phyloP scores from a whole-genome alignment of 2,888 invertebrate genomes.

The Catocala fraxini region DNA sequence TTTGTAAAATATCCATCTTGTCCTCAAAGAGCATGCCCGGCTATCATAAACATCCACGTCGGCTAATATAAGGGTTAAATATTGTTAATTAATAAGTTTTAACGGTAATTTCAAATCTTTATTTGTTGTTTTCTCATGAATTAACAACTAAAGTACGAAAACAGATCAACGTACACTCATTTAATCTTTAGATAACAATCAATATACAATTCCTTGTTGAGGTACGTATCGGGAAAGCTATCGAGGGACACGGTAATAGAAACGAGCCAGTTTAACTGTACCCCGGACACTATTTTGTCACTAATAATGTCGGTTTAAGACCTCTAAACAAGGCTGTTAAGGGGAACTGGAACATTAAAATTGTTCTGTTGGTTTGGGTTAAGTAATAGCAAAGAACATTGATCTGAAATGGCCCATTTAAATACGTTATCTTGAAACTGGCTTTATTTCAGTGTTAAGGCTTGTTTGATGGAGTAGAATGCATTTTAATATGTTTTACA shows the following conservation, averaged over 20 bases:
- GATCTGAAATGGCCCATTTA: constrained; percentile 8
- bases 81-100: too few relatives aligned
- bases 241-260: constrained; percentile 53
- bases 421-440: not conserved
- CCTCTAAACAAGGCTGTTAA: constrained; percentile 58
- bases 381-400: constrained; percentile 5
- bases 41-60: too few relatives aligned
- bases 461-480: too few relatives aligned
- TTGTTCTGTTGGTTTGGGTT: constrained; percentile 29
- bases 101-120: too few relatives aligned
- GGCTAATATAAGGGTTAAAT: too few relatives aligned
- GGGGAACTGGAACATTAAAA: constrained; percentile 38
- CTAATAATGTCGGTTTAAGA: constrained; percentile 58
- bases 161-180: constrained; percentile 21
- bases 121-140: too few relatives aligned
- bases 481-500: too few relatives aligned
- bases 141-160: too few relatives aligned
- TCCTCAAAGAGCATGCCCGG: too few relatives aligned
- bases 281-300: constrained; percentile 60
- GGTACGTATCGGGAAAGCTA: constrained; percentile 39
- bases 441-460: not conserved
- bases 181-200: constrained; percentile 43
- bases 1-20: too few relatives aligned
- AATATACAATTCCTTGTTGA: constrained; percentile 44
- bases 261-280: constrained; percentile 54